Evolutionary conservation across 2,888 invertebrate species (phyloP), one percentile per base, ranked within the genome.

Genomic region (Nomada ferruginata): DNA sequence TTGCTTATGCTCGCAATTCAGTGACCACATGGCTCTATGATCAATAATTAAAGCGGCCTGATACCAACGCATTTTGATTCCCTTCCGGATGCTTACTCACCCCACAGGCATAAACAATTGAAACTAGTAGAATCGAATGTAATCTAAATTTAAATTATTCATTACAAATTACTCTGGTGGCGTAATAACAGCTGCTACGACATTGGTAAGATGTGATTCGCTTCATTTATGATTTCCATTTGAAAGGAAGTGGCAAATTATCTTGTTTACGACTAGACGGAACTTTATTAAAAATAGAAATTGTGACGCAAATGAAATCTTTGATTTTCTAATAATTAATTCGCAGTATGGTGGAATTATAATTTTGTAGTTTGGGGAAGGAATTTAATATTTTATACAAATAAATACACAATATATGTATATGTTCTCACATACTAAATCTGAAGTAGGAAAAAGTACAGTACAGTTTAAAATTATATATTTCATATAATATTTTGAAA

Each of bases 121-220:
- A 84, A 88, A 86, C 84, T 73, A 84, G 15, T 77, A 74, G 82
- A 74, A 84, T 78, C 82, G 65, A 84, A 71, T 78, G 79, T 85
- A 84, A 89, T 89, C 88, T 87, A 87, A 89, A 89, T 88, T 85
- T 77, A 84, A 89, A 89, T 89, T 88, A 89, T 36, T 36, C 7
- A 36, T 36, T 36, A 87, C 87, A 84, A 87, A 83, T 83, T 87
- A 82, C 84, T 80, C 86, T 83, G 87, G 70, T 55, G 36, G 13
- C 26, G 82, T 76, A 83, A 87, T 87, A 84, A 87, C 81, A 79
- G 82, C 71, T 81, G 79, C 76, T 80, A 85, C 79, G 80, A 79
- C 82, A 82, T 76, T 71, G 74, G n/a, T 10, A 63, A 69, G 79
- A n/a, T n/a, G 52, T 52, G n/a, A 52, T 52, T 52, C n/a, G n/a